Evolutionary conservation across 2,113 vertebrate species (phyloP).

Genomic region (Nycticorax nycticorax): DNA sequence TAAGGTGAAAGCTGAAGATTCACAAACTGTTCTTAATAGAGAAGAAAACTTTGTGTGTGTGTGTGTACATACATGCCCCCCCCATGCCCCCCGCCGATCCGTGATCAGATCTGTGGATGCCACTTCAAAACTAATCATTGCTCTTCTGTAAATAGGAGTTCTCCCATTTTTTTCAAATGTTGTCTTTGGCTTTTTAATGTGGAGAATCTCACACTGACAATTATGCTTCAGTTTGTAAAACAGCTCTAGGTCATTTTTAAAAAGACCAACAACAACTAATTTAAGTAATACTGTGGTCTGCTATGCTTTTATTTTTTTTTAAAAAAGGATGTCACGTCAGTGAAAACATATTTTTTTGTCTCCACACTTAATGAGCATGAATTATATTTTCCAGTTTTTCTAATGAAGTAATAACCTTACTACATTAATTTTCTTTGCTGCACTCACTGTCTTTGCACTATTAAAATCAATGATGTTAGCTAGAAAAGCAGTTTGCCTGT

Average conservation of each 20-base stretch:
- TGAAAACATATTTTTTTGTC: not conserved
- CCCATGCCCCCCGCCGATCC: not conserved
- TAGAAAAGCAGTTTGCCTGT: not conserved
- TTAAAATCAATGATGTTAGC: not conserved
- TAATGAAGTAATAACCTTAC: constrained; percentile 16
- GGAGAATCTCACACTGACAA: not conserved
- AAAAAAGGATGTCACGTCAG: not conserved
- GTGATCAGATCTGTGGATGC: not conserved
- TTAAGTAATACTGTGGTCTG: not conserved
- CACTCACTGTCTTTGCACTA: not conserved
- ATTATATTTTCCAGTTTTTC: constrained; percentile 7
- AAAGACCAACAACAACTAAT: not conserved
- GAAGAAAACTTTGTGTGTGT: not conserved
- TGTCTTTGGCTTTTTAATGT: not conserved
- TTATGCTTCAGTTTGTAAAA: constrained; percentile 16
- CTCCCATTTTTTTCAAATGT: not conserved
- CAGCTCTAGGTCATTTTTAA: not conserved
- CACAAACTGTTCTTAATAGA: not conserved
- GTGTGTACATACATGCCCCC: too few species aligned
- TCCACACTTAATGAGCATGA: not conserved
- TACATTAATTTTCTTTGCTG: constrained; percentile 24
- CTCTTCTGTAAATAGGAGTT: not conserved
- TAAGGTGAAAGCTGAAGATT: not conserved
- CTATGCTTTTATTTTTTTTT: not conserved
- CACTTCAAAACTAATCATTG: not conserved